Conservation (phyloP, 1,140 invertebrate species). For the Drosophila dunni region DNA sequence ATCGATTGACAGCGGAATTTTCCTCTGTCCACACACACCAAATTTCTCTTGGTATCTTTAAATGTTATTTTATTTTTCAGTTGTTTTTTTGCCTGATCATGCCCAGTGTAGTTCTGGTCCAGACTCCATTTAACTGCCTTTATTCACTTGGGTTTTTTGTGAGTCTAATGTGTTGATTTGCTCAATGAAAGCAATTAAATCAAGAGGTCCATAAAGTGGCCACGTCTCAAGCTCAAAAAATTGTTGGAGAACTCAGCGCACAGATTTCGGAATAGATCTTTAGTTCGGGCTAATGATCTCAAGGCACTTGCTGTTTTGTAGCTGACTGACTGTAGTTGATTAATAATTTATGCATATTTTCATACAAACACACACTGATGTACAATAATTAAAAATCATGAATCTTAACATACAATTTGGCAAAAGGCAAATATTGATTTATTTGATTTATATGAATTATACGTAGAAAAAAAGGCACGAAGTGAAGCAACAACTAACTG, state of each 20-base stretch:
- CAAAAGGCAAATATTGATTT: constrained; percentile 47
- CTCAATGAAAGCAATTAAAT: constrained; percentile 77
- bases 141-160: constrained; percentile 11
- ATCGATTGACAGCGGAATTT: constrained; percentile 5
- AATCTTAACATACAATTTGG: constrained; percentile 40
- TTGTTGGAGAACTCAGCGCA: constrained; percentile 12
- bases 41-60: constrained; percentile 3
- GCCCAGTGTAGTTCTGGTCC: constrained; percentile 10
- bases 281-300: constrained; percentile 45
- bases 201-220: constrained; percentile 41
- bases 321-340: constrained; percentile 24
- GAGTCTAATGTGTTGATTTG: constrained; percentile 60
- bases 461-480: constrained; percentile 10
- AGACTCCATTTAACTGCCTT: constrained; percentile 29
- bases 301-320: constrained; percentile 30
- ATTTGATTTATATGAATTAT: constrained; percentile 41
- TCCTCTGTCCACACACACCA: background rate
- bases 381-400: constrained; percentile 50
- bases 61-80: background rate
- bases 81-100: background rate
- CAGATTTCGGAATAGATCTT: constrained; percentile 21
- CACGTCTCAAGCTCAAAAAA: constrained; percentile 14
- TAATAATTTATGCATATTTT: constrained; percentile 47
- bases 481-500: constrained; percentile 11
- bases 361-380: background rate